A percentile compares a stretch with the other conserved stretches of the same genome.
These are phyloP conservation scores for Psittacula cyanocephala DNA, from an alignment of 2,113 vertebrate genomes.

Conservation along the genomic window DNA sequence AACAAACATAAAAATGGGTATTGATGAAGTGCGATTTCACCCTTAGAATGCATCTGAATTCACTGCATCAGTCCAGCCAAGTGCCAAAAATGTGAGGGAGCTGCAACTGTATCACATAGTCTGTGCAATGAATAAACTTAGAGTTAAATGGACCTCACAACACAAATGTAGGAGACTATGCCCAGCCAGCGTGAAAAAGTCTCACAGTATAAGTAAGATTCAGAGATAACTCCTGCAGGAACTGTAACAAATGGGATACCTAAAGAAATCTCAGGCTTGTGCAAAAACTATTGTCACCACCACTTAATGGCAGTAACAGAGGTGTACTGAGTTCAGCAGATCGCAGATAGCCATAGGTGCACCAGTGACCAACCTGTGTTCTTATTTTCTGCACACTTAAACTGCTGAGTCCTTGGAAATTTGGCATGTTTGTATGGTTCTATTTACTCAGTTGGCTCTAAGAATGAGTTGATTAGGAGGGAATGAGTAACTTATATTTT, in stretches of 20 bases:
- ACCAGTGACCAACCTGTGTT: background rate
- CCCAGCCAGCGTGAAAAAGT: background rate
- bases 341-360: fast-evolving
- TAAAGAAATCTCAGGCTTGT: background rate
- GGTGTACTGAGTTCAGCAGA: background rate
- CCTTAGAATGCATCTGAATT: background rate
- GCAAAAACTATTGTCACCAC: background rate
- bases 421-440: background rate
- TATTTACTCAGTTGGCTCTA: background rate
- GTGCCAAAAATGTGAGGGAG: constrained; percentile 16
- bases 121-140: background rate
- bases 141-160: background rate
- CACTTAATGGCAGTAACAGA: background rate
- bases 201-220: background rate
- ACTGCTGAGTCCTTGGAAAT: background rate
- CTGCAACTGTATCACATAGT: background rate
- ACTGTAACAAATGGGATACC: background rate
- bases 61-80: background rate
- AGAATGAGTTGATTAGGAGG: background rate
- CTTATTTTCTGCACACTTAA: background rate
- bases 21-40: constrained; percentile 25
- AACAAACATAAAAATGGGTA: background rate
- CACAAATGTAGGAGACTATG: background rate
- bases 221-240: background rate
- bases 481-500: background rate